Conservation (phyloP, 2,888 invertebrate genomes). For the Eumerus sabulonum region DNA sequence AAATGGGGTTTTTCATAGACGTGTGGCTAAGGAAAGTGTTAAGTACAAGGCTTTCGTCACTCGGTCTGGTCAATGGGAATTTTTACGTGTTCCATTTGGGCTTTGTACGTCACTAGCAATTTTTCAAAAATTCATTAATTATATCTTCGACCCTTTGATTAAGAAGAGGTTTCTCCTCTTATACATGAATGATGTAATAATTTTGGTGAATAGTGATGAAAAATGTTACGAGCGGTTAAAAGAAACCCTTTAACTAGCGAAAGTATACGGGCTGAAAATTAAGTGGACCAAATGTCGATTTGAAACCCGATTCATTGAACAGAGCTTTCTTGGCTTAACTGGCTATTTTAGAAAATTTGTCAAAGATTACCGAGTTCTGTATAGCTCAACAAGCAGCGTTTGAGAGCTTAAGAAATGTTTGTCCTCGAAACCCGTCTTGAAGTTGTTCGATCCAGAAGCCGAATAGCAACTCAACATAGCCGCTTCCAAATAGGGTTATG, state of each 20-base stretch:
- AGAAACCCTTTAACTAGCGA: too few species aligned
- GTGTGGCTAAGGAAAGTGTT: constrained; percentile 65
- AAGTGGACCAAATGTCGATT: not conserved
- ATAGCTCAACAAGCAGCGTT: not conserved
- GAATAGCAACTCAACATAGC: too few species aligned
- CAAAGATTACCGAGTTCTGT: constrained; percentile 3
- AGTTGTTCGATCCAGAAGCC: not conserved
- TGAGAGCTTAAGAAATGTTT: constrained; percentile 3
- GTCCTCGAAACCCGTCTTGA: constrained; percentile 12
- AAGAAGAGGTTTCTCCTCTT: constrained; percentile 29
- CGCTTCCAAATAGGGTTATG: too few species aligned
- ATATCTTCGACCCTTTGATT: constrained; percentile 13
- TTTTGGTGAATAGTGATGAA: constrained; percentile 47
- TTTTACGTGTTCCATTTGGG: constrained; percentile 74
- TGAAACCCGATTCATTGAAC: not conserved
- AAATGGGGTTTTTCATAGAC: constrained; percentile 74
- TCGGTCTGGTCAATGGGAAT: constrained; percentile 71
- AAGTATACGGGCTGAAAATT: not conserved
- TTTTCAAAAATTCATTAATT: constrained; percentile 69
- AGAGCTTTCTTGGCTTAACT: constrained; percentile 33
- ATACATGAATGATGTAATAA: constrained; percentile 70
- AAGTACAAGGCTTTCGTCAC: constrained; percentile 72
- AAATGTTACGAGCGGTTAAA: not conserved
- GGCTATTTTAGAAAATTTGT: constrained; percentile 15
- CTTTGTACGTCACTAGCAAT: constrained; percentile 70